phyloP scores from a whole-genome alignment of 2,888 invertebrate species.

The Cephus spinipes region DNA sequence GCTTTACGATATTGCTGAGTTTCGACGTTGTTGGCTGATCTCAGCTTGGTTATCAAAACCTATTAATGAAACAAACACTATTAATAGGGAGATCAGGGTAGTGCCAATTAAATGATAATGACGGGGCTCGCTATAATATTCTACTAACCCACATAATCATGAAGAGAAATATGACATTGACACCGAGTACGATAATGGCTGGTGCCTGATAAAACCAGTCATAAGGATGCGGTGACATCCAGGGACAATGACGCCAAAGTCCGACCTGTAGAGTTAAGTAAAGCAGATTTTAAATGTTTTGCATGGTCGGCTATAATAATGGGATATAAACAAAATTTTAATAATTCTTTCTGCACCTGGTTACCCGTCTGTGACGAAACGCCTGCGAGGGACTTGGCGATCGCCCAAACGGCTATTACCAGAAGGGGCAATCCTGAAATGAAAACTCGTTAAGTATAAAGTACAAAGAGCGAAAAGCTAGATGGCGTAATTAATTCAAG shows the following conservation, averaged over 20 bases:
- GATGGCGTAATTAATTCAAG: background rate
- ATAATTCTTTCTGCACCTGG: constrained; percentile 5
- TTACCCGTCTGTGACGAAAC: background rate
- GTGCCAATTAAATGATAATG: background rate
- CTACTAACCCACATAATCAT: constrained; percentile 89
- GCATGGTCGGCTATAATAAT: background rate
- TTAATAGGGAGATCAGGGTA: background rate
- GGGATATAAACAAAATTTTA: background rate
- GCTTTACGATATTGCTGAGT: constrained; percentile 93
- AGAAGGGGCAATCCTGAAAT: constrained; percentile 71
- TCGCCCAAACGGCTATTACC: constrained; percentile 71
- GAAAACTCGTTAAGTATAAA: constrained; percentile 9
- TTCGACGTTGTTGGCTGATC: constrained; percentile 90
- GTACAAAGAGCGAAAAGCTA: background rate
- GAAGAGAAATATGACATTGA: constrained; percentile 85
- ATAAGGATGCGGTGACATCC: constrained; percentile 83
- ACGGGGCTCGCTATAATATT: background rate
- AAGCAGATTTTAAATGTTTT: background rate
- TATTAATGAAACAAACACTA: constrained; percentile 60
- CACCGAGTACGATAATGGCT: constrained; percentile 82
- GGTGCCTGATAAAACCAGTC: constrained; percentile 93
- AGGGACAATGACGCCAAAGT: constrained; percentile 72
- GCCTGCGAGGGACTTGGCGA: constrained; percentile 67
- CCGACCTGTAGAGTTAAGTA: constrained; percentile 34
- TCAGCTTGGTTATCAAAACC: constrained; percentile 93